Base-by-base conservation (phyloP, 2,797 vertebrate genomes). In the Sebastes nivosus region DNA sequence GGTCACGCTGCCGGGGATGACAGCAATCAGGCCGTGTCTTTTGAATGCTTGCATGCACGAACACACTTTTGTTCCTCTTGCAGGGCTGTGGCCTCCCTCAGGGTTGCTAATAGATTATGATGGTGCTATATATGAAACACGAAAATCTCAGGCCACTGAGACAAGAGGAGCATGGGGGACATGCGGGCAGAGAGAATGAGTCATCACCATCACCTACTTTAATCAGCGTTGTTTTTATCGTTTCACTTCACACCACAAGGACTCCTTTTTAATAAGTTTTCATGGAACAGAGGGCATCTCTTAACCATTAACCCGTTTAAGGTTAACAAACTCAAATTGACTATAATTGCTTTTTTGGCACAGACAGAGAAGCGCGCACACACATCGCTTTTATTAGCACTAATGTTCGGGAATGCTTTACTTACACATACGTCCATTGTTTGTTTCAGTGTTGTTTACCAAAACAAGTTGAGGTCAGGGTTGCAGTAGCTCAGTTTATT, bases 51-150 rank as follows among this genome's bases (percentile, higher is more conserved):
- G 22, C 34, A 57, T 79, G 73, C 57, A 77, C 24, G 0, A 72
- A 74, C 24, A 16, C 24, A 36, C 34, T 10, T 72, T 54, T 38
- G n/a, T n/a, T 11, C 58, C 32, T 63, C 30, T 60, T 67, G 71
- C 58, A 65, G 72, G 73, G 69, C 34, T 24, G 50, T 8, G 67
- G 80, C 69, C 69, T 82, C 81, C 34, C 82, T 84, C 36, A 2
- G 63, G 75, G 57, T 72, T 18, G n/a, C 50, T 71, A 82, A 84
- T 84, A 80, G 74, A 82, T 83, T 83, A 65, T 50, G 38, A 77
- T 57, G 30, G 32, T 12, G 67, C 75, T 81, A 20, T 80, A 54
- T 82, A 68, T 82, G 69, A 82, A 63, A 77, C 81, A 67, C 20
- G 60, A 80, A 73, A 72, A 74, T 84, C 73, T 86, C 72, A 36